These are phyloP conservation scores for Sminthurides bifidus DNA, from an alignment of 1,140 invertebrate species.

Conservation along the genomic window DNA sequence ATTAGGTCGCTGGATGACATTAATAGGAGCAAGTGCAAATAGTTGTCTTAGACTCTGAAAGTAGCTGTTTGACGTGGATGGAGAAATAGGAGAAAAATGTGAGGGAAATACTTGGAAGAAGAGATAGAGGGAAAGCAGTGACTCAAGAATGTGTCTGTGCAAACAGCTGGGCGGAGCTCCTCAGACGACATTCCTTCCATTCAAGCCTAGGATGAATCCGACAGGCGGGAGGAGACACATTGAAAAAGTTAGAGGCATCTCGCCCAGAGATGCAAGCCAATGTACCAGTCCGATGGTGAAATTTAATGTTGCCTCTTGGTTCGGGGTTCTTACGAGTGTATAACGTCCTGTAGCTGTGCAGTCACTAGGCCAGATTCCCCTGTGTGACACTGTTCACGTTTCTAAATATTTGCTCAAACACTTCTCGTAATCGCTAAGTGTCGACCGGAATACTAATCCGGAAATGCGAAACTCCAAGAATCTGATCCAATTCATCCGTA, in stretches of 20 bases:
- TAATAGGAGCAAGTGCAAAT: neutral
- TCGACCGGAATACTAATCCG: conserved; percentile 31
- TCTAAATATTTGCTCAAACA: conserved; percentile 33
- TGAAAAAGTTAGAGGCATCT: neutral
- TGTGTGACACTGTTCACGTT: conserved; percentile 22
- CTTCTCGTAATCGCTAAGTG: conserved; percentile 30
- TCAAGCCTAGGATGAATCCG: neutral
- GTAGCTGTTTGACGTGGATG: neutral
- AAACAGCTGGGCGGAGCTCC: too few relatives aligned
- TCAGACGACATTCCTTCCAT: too few relatives aligned
- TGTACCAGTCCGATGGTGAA: neutral
- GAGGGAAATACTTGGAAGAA: too few relatives aligned
- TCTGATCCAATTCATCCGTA: too few relatives aligned
- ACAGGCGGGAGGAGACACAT: neutral
- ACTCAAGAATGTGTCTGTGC: too few relatives aligned
- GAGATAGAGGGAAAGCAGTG: too few relatives aligned
- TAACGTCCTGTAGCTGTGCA: neutral
- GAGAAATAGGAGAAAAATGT: too few relatives aligned
- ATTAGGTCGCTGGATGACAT: too few relatives aligned
- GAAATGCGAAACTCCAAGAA: conserved; percentile 28
- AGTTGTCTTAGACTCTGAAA: neutral
- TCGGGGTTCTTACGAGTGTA: neutral
- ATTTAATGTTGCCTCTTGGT: neutral
- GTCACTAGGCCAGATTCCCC: conserved; percentile 11
- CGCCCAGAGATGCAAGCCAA: neutral